Evolutionary conservation across 2,797 vertebrate species (phyloP).

Genomic region (Rhynchonycteris naso): DNA sequence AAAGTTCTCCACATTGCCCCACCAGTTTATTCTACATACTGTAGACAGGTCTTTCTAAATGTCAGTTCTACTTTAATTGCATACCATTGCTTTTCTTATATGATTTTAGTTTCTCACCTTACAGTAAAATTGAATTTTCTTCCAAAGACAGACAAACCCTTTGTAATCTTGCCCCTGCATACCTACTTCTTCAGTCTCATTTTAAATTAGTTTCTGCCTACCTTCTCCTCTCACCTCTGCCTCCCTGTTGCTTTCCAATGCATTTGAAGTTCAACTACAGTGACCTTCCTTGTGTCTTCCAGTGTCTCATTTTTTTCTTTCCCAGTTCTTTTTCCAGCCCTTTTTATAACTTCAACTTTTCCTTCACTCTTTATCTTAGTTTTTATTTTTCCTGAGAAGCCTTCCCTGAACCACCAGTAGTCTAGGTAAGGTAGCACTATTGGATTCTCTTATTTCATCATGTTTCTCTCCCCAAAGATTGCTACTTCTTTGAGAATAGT

Average conservation of each 20-base stretch:
- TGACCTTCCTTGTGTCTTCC: not conserved
- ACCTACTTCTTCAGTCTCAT: not conserved
- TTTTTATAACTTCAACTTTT: not conserved
- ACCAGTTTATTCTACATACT: not conserved
- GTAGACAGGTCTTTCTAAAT: not conserved
- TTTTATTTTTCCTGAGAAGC: not conserved
- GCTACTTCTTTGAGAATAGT: not conserved
- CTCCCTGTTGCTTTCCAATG: not conserved
- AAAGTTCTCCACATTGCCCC: no score
- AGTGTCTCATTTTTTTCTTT: not conserved
- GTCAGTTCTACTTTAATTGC: not conserved
- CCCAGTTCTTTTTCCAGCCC: not conserved
- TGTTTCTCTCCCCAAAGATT: not conserved
- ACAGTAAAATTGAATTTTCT: slow-evolving; percentile 45
- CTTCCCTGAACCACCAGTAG: not conserved
- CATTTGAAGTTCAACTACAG: not conserved
- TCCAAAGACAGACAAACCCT: not conserved
- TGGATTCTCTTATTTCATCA: not conserved
- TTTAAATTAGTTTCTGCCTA: not conserved
- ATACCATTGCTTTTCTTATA: slow-evolving; percentile 4
- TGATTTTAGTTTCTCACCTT: not conserved
- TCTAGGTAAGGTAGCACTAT: not conserved
- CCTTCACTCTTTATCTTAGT: not conserved
- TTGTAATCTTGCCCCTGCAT: not conserved
- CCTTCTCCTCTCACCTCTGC: not conserved